A percentile compares a stretch with the other conserved stretches of the same genome.
Conservation (phyloP, 2,113 vertebrate species). For the Corapipo altera region DNA sequence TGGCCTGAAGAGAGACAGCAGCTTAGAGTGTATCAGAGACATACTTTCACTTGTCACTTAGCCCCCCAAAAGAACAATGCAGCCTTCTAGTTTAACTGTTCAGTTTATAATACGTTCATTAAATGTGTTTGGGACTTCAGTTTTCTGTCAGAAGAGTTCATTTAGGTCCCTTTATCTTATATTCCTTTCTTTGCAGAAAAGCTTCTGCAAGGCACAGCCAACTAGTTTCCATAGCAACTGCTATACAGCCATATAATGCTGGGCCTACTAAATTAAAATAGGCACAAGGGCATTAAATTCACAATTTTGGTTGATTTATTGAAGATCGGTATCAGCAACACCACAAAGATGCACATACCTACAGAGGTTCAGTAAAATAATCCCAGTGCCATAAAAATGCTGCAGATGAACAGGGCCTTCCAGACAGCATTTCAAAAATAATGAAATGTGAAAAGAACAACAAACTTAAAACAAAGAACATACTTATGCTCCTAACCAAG, state of each 20-base stretch:
- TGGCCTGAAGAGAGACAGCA: not conserved
- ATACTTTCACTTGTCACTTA: not conserved
- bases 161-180: not conserved
- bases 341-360: not conserved
- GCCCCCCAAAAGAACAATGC: not conserved
- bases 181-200: not conserved
- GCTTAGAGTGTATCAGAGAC: not conserved
- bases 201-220: not conserved
- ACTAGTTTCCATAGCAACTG: conserved; percentile 15
- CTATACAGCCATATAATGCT: not conserved
- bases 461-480: not conserved
- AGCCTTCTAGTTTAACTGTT: not conserved
- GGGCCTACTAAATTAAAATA: conserved; percentile 21
- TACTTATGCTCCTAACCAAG: not conserved
- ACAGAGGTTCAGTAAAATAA: not conserved
- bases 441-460: not conserved
- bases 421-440: not conserved
- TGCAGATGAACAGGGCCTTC: not conserved
- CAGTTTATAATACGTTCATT: not conserved
- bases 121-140: not conserved
- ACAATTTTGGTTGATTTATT: not conserved
- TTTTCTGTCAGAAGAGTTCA: not conserved
- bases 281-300: not conserved
- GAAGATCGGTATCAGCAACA: not conserved
- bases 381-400: not conserved